Evolutionary conservation across 2,797 vertebrate species (phyloP).

Genomic region (Periparus ater): DNA sequence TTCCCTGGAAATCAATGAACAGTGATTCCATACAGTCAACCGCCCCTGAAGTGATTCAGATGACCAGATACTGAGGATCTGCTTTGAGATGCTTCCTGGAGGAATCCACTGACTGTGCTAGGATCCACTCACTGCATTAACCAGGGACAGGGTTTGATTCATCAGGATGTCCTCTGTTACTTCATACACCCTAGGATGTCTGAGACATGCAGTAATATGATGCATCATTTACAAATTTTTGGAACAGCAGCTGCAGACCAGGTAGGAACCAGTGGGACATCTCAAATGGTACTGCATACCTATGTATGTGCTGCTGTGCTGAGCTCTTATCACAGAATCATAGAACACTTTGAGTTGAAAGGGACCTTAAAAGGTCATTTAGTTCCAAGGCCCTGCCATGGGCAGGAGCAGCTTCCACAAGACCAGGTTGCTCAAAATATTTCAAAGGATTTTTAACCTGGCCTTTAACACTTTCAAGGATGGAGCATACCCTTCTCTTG

Average conservation of each 20-base stretch:
- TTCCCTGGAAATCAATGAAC: background rate
- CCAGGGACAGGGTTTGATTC: background rate
- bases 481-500: background rate
- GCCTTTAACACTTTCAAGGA: background rate
- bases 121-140: background rate
- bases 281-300: background rate
- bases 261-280: background rate
- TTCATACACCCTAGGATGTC: background rate
- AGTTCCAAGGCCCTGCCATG: background rate
- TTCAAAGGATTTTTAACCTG: background rate
- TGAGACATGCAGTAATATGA: background rate
- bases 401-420: background rate
- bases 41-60: background rate
- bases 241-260: background rate
- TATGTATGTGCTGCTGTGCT: background rate
- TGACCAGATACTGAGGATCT: accelerated
- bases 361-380: background rate
- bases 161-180: background rate
- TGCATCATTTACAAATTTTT: background rate
- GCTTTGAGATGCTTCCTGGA: background rate
- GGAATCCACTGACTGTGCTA: background rate
- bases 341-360: background rate
- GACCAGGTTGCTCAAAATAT: background rate
- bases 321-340: background rate
- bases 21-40: background rate